phyloP scores from a whole-genome alignment of 2,113 vertebrate genomes.

The Leuciscus idus region DNA sequence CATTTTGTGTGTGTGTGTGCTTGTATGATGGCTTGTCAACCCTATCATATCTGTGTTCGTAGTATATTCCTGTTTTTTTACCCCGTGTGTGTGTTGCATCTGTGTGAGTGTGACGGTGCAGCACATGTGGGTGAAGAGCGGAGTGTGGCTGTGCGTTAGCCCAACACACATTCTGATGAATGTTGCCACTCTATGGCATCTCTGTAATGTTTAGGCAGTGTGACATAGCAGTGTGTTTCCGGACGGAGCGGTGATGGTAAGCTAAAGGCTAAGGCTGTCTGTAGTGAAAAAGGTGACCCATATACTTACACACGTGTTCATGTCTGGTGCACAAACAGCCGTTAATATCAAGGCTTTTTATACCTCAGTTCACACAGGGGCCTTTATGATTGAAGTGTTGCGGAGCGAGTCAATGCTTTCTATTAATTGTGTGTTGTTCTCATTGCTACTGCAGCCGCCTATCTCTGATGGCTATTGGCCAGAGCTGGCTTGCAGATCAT shows the following conservation, averaged over 20 bases:
- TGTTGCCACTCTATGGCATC: constrained; percentile 59
- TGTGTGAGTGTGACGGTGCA: constrained; percentile 42
- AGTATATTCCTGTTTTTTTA: constrained; percentile 31
- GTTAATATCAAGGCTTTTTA: constrained; percentile 14
- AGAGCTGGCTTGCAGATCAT: constrained; percentile 99
- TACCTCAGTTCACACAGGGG: constrained; percentile 55
- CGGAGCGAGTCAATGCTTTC: constrained; percentile 72
- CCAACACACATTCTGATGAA: constrained; percentile 57
- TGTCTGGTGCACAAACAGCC: constrained; percentile 24
- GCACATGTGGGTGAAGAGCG: constrained; percentile 1
- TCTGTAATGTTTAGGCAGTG: constrained; percentile 59
- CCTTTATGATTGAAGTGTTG: constrained; percentile 66
- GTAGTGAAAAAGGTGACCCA: constrained; percentile 53
- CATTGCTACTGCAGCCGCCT: constrained; percentile 99
- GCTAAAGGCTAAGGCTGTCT: constrained; percentile 69
- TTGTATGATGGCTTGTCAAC: constrained; percentile 34
- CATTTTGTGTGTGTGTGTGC: constrained; percentile 33
- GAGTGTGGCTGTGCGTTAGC: constrained; percentile 39
- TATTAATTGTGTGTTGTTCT: constrained; percentile 99
- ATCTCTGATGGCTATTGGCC: constrained; percentile 95
- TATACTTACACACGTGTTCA: constrained; percentile 48
- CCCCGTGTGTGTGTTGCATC: constrained; percentile 39
- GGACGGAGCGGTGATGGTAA: constrained; percentile 76
- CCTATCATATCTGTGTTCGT: constrained; percentile 36
- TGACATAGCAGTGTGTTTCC: constrained; percentile 70